Conservation (phyloP, 2,888 invertebrate species). For the Meliscaeva auricollis region DNA sequence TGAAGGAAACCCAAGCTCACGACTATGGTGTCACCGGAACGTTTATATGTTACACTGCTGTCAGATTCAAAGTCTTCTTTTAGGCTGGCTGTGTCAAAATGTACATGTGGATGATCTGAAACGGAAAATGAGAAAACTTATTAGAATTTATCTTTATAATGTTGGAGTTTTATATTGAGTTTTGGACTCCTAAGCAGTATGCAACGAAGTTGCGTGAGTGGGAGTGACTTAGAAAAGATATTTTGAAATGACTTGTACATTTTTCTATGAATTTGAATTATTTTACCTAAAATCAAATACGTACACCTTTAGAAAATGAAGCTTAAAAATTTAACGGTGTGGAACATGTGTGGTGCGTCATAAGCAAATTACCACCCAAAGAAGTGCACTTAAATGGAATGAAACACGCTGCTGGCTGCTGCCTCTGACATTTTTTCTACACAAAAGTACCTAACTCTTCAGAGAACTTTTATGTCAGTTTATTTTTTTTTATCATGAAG, state of each 20-base stretch:
- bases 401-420: conserved; percentile 8
- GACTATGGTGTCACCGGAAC: conserved; percentile 82
- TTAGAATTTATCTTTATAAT: not conserved
- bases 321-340: not conserved
- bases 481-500: conserved; percentile 9
- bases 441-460: not conserved
- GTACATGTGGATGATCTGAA: conserved; percentile 83
- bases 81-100: conserved; percentile 82
- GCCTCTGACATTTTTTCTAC: conserved; percentile 22
- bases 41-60: conserved; percentile 83
- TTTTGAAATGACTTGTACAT: no score
- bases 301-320: not conserved
- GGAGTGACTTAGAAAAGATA: no score
- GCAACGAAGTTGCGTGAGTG: no score
- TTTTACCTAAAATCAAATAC: not conserved
- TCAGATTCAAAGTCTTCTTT: conserved; percentile 83
- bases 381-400: conserved; percentile 36
- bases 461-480: conserved; percentile 18
- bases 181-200: no score
- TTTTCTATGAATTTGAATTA: not conserved
- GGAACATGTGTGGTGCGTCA: conserved; percentile 17
- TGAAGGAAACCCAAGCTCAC: conserved; percentile 84
- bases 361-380: conserved; percentile 34
- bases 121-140: conserved; percentile 26
- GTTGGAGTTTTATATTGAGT: not conserved